Percentiles rank a stretch among this genome's conserved stretches.
phyloP scores from a whole-genome alignment of 2,113 vertebrate genomes.

The Clupea harengus region DNA sequence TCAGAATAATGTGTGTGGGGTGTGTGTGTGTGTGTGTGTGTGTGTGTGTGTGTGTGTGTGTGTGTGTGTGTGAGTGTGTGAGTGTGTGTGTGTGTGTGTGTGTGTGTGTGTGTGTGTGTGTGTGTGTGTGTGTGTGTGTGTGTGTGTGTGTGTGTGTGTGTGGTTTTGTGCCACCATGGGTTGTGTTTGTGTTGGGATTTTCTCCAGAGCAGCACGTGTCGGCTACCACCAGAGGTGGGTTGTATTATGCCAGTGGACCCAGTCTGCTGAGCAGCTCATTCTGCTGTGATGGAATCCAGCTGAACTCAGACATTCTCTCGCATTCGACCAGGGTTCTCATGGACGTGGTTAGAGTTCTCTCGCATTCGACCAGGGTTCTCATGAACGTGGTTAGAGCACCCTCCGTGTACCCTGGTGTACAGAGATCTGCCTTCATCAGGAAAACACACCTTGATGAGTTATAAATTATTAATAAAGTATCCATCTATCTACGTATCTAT shows the following conservation, averaged over 20 bases:
- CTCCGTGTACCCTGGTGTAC: neutral
- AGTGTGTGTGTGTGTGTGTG: no score
- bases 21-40: no score
- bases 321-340: neutral
- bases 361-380: neutral
- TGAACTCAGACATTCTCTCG: conserved; percentile 27
- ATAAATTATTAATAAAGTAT: no score
- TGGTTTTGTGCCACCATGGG: conserved; percentile 14
- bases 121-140: no score
- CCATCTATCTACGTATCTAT: no score
- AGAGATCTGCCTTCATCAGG: neutral
- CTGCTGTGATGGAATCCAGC: conserved; percentile 19
- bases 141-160: neutral
- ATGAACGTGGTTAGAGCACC: neutral
- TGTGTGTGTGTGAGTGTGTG: no score
- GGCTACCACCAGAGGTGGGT: conserved; percentile 65
- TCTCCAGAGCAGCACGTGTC: conserved; percentile 32
- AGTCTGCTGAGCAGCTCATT: neutral
- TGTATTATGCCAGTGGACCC: conserved; percentile 55
- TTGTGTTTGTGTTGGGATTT: conserved; percentile 25
- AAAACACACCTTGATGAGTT: no score
- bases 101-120: no score
- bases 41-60: no score
- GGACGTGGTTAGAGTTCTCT: neutral
- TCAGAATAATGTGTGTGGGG: neutral